Evolutionary conservation across 2,797 vertebrate species (phyloP).

Genomic region (Lepilemur septentrionalis): DNA sequence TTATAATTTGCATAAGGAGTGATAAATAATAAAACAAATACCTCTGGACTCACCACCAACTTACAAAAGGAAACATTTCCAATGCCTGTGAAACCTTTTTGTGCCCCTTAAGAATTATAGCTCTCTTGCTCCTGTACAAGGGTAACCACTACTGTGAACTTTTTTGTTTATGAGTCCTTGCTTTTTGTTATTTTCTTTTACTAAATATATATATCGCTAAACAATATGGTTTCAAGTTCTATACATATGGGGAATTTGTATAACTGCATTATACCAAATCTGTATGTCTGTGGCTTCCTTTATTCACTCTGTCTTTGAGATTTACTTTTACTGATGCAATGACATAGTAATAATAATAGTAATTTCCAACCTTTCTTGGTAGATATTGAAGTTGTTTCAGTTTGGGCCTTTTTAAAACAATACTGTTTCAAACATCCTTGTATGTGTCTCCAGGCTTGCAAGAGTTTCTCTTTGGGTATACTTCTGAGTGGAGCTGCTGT

Average conservation of each 20-base stretch:
- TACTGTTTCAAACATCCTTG: not conserved
- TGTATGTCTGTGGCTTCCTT: not conserved
- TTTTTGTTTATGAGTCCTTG: not conserved
- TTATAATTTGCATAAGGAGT: not conserved
- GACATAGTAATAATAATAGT: not conserved
- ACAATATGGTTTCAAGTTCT: not conserved
- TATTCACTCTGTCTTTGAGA: not conserved
- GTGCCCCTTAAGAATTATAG: not conserved
- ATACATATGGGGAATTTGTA: not conserved
- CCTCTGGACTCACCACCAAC: rapidly evolving
- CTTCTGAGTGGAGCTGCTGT: not conserved
- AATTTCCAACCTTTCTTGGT: not conserved
- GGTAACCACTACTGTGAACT: not conserved
- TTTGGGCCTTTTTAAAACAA: not conserved
- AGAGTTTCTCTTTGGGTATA: not conserved
- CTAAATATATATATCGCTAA: not conserved
- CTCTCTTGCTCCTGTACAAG: not conserved
- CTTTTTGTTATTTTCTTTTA: not conserved
- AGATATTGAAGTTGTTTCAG: not conserved
- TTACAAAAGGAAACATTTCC: not conserved
- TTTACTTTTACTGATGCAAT: not conserved
- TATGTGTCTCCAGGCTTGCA: rapidly evolving
- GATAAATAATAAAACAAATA: not conserved
- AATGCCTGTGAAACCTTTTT: rapidly evolving
- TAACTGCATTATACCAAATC: not conserved